Evolutionary conservation across 2,888 invertebrate genomes (phyloP).

Genomic region (Scrobipalpa atriplicella): DNA sequence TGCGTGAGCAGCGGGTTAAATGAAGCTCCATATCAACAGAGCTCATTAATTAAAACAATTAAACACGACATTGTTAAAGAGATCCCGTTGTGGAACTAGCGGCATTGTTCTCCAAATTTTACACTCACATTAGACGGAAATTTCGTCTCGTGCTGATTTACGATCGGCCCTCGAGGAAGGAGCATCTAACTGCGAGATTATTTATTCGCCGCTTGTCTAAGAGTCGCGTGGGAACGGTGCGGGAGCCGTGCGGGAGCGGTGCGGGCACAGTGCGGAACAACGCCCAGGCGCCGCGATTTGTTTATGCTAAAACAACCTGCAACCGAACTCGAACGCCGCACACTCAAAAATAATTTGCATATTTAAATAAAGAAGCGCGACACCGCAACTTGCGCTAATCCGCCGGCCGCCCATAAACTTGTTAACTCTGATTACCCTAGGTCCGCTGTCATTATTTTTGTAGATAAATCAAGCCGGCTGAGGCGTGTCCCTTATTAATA

Average conservation of each 20-base stretch:
- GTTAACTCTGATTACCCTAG: constrained; percentile 62
- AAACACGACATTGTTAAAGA: constrained; percentile 57
- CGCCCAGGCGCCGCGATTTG: constrained; percentile 57
- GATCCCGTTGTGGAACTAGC: constrained; percentile 56
- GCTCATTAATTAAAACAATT: constrained; percentile 55
- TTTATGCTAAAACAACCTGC: constrained; percentile 72
- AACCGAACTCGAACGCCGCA: constrained; percentile 58
- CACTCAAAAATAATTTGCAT: constrained; percentile 72
- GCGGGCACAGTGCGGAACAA: constrained; percentile 38
- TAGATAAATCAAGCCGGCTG: constrained; percentile 63
- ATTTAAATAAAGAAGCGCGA: constrained; percentile 62
- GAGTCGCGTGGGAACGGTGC: constrained; percentile 42
- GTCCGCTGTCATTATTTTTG: constrained; percentile 57
- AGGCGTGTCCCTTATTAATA: constrained; percentile 71
- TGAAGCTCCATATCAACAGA: constrained; percentile 48
- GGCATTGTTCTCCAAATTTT: constrained; percentile 68
- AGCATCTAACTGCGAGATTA: constrained; percentile 68
- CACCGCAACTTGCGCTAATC: constrained; percentile 55
- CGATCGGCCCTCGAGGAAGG: constrained; percentile 60
- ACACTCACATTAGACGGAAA: constrained; percentile 71
- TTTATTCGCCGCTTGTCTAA: constrained; percentile 67
- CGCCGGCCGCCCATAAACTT: constrained; percentile 51
- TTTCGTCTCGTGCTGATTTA: constrained; percentile 71
- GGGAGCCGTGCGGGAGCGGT: constrained; percentile 36
- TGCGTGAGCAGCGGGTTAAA: constrained; percentile 37